phyloP scores from a whole-genome alignment of 2,888 invertebrate species.

The Cancer borealis region DNA sequence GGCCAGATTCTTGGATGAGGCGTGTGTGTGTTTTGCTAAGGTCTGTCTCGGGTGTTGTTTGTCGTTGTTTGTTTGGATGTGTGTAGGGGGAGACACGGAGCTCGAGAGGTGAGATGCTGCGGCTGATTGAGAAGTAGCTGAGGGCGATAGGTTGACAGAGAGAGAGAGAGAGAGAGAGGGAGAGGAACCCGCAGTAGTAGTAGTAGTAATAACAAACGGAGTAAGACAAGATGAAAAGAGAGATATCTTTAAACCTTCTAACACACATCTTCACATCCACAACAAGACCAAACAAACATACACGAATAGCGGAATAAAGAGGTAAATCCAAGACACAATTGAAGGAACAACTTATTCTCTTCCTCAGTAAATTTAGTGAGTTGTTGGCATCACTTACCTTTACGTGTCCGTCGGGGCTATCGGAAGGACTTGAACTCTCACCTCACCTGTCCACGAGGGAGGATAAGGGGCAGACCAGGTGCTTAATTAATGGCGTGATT shows the following conservation, averaged over 20 bases:
- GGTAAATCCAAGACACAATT: not conserved
- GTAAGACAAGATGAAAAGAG: not conserved
- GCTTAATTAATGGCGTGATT: constrained; percentile 33
- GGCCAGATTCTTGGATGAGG: not conserved
- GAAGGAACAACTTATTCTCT: not conserved
- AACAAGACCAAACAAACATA: not conserved
- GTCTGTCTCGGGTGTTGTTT: constrained; percentile 41
- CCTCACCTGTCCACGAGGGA: constrained; percentile 23
- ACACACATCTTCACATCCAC: not conserved
- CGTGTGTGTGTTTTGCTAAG: constrained; percentile 17
- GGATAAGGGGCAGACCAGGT: not conserved
- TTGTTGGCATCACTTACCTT: not conserved
- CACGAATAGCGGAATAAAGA: not conserved
- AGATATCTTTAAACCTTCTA: not conserved
- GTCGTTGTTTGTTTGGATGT: constrained; percentile 15
- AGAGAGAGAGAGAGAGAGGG: too few relatives aligned
- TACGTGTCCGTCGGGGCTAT: not conserved
- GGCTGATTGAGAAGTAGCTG: constrained; percentile 7
- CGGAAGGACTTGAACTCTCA: constrained; percentile 25
- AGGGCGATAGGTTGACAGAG: not conserved
- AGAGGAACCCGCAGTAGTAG: not conserved
- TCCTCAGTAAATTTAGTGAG: not conserved
- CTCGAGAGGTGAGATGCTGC: not conserved
- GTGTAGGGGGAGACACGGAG: not conserved
- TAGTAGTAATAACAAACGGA: not conserved